Evolutionary conservation across 2,113 vertebrate species (phyloP).

Genomic region (Rhea americana): DNA sequence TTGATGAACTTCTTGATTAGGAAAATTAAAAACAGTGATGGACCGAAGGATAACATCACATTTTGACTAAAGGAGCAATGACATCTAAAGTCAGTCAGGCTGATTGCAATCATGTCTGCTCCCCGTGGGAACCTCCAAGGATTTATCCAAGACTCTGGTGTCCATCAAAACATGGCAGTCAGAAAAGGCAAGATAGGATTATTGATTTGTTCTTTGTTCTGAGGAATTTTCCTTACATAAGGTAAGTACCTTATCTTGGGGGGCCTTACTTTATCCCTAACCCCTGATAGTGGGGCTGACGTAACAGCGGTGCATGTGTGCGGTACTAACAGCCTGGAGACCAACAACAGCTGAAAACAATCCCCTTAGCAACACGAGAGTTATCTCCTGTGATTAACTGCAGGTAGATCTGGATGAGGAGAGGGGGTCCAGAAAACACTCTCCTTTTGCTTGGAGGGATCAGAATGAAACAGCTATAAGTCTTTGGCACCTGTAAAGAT

Average conservation of each 20-base stretch:
- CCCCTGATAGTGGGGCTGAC: neutral
- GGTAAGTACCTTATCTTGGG: neutral
- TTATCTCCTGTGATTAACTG: neutral
- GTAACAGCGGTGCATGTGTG: constrained; percentile 14
- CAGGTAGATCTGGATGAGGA: neutral
- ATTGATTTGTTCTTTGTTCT: constrained; percentile 44
- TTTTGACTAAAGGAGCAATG: constrained; percentile 26
- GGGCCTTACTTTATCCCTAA: neutral
- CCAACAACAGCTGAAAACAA: neutral
- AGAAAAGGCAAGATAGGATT: constrained; percentile 47
- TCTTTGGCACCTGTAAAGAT: neutral
- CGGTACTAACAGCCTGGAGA: neutral
- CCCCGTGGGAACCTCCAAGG: constrained; percentile 33
- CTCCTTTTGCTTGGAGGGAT: neutral
- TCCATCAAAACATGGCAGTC: constrained; percentile 52
- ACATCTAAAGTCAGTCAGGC: constrained; percentile 57
- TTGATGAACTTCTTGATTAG: neutral
- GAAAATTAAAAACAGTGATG: constrained; percentile 28
- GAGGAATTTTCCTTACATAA: neutral
- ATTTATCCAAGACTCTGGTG: constrained; percentile 28
- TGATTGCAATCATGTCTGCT: constrained; percentile 46
- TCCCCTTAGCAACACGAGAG: constrained; percentile 33
- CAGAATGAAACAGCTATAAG: neutral
- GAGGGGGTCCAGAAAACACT: neutral
- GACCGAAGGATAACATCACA: neutral